phyloP scores from a whole-genome alignment of 2,888 invertebrate genomes.

The Drosophila recens region DNA sequence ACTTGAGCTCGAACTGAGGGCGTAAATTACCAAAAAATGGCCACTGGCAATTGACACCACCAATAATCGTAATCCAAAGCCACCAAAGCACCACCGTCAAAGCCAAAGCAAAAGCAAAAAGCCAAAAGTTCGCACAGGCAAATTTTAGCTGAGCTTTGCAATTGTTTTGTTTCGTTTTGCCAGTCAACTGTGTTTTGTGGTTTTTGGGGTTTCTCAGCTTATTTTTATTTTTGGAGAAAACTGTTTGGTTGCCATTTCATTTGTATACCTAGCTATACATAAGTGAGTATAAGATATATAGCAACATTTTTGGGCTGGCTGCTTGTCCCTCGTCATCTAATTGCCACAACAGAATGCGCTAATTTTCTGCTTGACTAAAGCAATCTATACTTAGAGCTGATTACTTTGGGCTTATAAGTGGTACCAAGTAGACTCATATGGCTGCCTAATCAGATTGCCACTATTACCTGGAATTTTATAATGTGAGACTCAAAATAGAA shows the following conservation, averaged over 20 bases:
- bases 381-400: slow-evolving; percentile 40
- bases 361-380: slow-evolving; percentile 76
- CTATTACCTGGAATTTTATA: not conserved
- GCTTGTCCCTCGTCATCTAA: slow-evolving; percentile 54
- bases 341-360: slow-evolving; percentile 61
- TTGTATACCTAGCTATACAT: slow-evolving; percentile 12
- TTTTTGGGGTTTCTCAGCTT: slow-evolving; percentile 12
- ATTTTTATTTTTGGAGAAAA: not conserved
- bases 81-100: not conserved
- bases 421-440: slow-evolving; percentile 7
- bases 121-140: slow-evolving; percentile 59
- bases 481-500: not conserved
- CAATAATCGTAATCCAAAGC: slow-evolving; percentile 59
- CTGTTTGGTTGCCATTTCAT: slow-evolving; percentile 30
- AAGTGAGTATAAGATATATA: slow-evolving; percentile 4
- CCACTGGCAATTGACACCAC: slow-evolving; percentile 80
- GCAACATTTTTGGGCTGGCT: slow-evolving; percentile 21
- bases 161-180: slow-evolving; percentile 65
- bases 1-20: slow-evolving; percentile 55
- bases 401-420: slow-evolving; percentile 18
- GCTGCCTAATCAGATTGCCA: slow-evolving; percentile 11
- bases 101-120: slow-evolving; percentile 23
- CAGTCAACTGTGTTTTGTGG: slow-evolving; percentile 28
- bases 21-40: slow-evolving; percentile 78
- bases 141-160: slow-evolving; percentile 72